These are phyloP conservation scores for Tetrao urogallus DNA, from an alignment of 2,113 vertebrate genomes.

Conservation along the genomic window DNA sequence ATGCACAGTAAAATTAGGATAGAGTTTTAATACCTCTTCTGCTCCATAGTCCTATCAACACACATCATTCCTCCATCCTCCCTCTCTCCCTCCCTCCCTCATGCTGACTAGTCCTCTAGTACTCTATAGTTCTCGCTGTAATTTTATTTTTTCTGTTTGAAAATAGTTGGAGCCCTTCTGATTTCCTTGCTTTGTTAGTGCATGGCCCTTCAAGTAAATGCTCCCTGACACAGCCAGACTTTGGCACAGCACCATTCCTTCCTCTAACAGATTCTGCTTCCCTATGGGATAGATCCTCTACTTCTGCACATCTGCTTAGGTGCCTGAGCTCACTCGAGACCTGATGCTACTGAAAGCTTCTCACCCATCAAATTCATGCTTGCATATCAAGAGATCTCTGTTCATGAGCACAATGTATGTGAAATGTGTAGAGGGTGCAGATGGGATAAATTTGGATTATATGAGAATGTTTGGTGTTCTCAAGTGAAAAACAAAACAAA, in stretches of 20 bases:
- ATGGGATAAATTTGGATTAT: neutral
- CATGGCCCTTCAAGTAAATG: neutral
- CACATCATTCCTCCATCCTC: neutral
- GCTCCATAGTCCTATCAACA: neutral
- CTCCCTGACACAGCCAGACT: neutral
- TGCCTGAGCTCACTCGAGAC: neutral
- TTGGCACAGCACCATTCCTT: neutral
- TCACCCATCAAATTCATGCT: neutral
- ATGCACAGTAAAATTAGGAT: neutral
- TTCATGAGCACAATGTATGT: neutral
- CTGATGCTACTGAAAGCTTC: neutral
- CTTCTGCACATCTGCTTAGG: neutral
- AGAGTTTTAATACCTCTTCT: neutral
- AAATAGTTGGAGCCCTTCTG: neutral
- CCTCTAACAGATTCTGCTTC: neutral
- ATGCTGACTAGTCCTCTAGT: neutral
- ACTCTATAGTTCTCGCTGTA: neutral
- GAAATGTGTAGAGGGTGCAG: neutral
- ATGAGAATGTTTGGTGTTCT: neutral
- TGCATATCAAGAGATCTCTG: neutral
- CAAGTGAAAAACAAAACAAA: neutral
- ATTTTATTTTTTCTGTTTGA: neutral
- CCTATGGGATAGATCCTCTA: neutral
- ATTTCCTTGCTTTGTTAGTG: neutral
- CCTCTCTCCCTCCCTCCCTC: neutral